Evolutionary conservation across 2,797 vertebrate genomes (phyloP).

Genomic region (Oryzias sinensis): DNA sequence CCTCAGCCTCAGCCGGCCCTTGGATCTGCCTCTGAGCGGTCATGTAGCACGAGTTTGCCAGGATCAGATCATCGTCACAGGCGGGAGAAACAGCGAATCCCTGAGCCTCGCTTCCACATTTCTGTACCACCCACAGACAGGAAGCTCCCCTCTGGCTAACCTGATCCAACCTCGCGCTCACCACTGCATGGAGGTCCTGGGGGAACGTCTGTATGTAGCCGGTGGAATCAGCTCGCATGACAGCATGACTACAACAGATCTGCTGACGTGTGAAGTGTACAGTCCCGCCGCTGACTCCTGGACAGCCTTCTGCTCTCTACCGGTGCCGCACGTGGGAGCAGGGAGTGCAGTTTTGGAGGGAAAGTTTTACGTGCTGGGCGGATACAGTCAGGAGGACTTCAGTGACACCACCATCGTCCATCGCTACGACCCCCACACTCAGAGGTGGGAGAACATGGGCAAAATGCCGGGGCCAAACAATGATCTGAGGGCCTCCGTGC

Average conservation of each 20-base stretch:
- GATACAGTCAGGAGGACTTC: constrained; percentile 77
- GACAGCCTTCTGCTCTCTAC: constrained; percentile 60
- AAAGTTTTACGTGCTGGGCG: constrained; percentile 77
- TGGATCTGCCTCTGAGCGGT: constrained; percentile 68
- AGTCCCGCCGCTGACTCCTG: constrained; percentile 57
- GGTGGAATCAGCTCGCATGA: constrained; percentile 64
- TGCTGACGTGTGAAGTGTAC: constrained; percentile 74
- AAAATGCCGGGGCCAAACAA: constrained; percentile 76
- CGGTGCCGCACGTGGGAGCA: constrained; percentile 73
- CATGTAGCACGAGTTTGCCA: constrained; percentile 62
- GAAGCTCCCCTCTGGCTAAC: constrained; percentile 62
- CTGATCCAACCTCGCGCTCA: constrained; percentile 71
- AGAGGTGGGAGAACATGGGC: constrained; percentile 77
- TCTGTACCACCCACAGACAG: constrained; percentile 70
- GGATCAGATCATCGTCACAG: constrained; percentile 74
- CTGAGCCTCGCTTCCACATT: constrained; percentile 64
- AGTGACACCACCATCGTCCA: constrained; percentile 68
- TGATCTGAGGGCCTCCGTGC: constrained; percentile 68
- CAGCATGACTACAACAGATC: constrained; percentile 40
- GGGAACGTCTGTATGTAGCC: constrained; percentile 64
- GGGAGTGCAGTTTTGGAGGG: constrained; percentile 74
- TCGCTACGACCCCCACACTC: constrained; percentile 61
- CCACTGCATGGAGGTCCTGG: constrained; percentile 78
- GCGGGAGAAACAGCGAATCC: constrained; percentile 65
- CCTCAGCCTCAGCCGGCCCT: constrained; percentile 60